These are phyloP conservation scores for Stenopsyche tienmushanensis DNA, from an alignment of 1,140 invertebrate genomes.

Conservation along the genomic window DNA sequence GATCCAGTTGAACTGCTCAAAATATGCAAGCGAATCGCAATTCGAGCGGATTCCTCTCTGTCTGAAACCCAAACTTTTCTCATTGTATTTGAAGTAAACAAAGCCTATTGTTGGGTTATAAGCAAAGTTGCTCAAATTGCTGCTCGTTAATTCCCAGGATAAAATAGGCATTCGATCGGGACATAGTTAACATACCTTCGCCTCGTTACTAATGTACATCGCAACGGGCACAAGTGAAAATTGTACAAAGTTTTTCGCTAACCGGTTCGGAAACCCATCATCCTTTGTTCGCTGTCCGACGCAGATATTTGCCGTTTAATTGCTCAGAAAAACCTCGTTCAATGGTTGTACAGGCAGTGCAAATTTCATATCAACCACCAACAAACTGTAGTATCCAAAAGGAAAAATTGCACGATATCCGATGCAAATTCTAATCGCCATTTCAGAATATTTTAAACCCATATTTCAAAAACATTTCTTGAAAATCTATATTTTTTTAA, in stretches of 20 bases:
- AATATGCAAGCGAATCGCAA: slow-evolving; percentile 29
- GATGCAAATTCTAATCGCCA: too few relatives aligned
- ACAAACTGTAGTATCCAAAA: too few relatives aligned
- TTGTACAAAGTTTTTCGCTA: background rate
- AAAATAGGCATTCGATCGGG: slow-evolving; percentile 27
- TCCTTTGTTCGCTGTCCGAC: background rate
- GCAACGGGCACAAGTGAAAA: background rate
- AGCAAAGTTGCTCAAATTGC: slow-evolving; percentile 31
- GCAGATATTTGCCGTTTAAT: background rate
- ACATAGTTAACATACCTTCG: slow-evolving; percentile 30
- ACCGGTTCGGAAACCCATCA: background rate
- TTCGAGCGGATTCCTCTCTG: slow-evolving; percentile 8
- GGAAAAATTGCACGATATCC: too few relatives aligned
- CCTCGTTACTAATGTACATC: slow-evolving; percentile 9
- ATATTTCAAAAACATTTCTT: too few relatives aligned
- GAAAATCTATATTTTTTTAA: too few relatives aligned
- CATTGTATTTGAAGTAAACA: slow-evolving; percentile 39
- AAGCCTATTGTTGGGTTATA: slow-evolving; percentile 32
- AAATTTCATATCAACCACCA: too few relatives aligned
- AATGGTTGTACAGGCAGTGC: too few relatives aligned
- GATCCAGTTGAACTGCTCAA: slow-evolving; percentile 15
- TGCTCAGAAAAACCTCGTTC: background rate
- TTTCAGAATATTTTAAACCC: too few relatives aligned
- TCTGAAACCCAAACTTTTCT: slow-evolving; percentile 32
- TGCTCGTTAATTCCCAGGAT: slow-evolving; percentile 22